Evolutionary conservation across 2,797 vertebrate genomes (phyloP), one percentile per base, ranked within the genome.

Genomic region (Enteromius viviparus): DNA sequence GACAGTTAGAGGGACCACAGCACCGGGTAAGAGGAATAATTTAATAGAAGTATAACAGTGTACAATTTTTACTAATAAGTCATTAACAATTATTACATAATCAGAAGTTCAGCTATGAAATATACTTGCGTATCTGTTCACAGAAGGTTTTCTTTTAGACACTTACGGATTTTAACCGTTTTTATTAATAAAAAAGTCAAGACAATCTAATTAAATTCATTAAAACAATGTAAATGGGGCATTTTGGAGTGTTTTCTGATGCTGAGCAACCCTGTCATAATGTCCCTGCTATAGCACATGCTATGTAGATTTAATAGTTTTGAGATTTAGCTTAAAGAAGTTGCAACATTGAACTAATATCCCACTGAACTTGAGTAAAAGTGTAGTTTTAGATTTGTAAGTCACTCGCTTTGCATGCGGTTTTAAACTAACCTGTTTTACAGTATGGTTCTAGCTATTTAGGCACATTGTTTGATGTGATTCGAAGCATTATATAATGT

Each of bases 1-100:
- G 88, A 87, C 91, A 87, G 88, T 99, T 85, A 94, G 92, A 93
- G 98, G 96, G 90, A 89, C 92, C 21, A 94, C 96, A 55, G 91
- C 91, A 37, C 92, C 94, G 94, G 98, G 98, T 99, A 96, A 87
- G 84, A 71, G 17, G 2, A 21, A 71, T 37, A 74, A 21, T 9
- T 32, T n/a, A 8, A 45, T 72, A 34, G n/a, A 62, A 34, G 12
- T 21, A 2, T 45, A 47, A 9, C 14, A n/a, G 12, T 76, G 32
- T 26, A 26, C 34, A 76, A 60, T 34, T 60, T 60, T 37, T 4
- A 49, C 6, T 10, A 71, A 23, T 14, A 69, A 29, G 6, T 47
- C 1, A 47, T 14, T 70, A 32, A 32, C 15, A 51, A 10, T 32
- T 19, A n/a, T 32, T 14, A 53, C 6, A n/a, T 23, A 58, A n/a